Conservation (phyloP, 2,888 invertebrate species). For the Pogonocherus hispidulus region DNA sequence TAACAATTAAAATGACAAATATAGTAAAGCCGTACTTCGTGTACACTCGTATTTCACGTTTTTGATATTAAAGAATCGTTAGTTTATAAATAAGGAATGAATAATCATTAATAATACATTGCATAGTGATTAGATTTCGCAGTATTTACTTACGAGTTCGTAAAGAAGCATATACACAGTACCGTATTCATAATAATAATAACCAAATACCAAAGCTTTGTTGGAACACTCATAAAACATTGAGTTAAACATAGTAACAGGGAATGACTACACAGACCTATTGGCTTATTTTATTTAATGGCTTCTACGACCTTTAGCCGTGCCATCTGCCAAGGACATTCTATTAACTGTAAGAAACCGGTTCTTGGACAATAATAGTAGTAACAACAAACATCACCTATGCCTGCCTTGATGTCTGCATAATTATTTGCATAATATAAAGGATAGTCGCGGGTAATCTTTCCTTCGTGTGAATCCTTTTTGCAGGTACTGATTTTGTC, state of each 20-base stretch:
- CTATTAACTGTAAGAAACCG: not conserved
- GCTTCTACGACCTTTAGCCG: not conserved
- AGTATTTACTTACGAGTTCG: not conserved
- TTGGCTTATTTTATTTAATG: not conserved
- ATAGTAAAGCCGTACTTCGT: not conserved
- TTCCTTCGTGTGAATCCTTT: too few species aligned
- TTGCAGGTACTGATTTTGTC: too few species aligned
- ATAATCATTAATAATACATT: too few species aligned
- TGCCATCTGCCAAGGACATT: not conserved
- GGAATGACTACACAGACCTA: not conserved
- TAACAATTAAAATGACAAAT: conserved; percentile 1
- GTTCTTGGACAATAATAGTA: not conserved
- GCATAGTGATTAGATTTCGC: not conserved
- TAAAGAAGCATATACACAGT: not conserved
- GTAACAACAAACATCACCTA: too few species aligned
- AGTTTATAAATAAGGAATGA: too few species aligned
- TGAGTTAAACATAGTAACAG: not conserved
- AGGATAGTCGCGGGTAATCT: too few species aligned
- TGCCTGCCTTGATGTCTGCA: too few species aligned
- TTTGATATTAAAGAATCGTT: too few species aligned
- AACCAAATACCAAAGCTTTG: not conserved
- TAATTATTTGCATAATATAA: too few species aligned
- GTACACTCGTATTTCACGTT: too few species aligned
- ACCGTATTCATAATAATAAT: not conserved
- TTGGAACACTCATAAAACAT: not conserved